Evolutionary conservation across 2,797 vertebrate genomes (phyloP).

Genomic region (Sebastes diaconus): DNA sequence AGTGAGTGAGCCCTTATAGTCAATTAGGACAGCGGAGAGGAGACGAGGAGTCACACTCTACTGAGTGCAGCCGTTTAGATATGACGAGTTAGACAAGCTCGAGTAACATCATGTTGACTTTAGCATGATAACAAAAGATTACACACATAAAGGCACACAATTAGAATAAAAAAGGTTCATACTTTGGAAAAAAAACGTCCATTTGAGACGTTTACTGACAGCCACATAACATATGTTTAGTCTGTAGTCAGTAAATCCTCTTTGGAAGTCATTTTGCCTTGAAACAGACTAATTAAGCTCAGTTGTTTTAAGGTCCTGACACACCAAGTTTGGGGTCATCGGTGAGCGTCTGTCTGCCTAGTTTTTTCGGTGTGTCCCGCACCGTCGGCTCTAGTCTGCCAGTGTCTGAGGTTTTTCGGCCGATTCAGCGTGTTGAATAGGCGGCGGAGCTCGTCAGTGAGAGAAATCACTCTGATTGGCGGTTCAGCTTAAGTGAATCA

Average conservation of each 20-base stretch:
- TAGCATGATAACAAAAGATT: neutral
- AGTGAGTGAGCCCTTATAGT: conserved; percentile 55
- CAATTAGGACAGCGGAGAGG: conserved; percentile 58
- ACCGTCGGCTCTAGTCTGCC: no score
- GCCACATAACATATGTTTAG: neutral
- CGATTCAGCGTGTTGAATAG: no score
- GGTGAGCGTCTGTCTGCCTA: no score
- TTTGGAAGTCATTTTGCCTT: neutral
- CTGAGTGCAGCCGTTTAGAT: conserved; percentile 2
- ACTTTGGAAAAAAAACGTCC: neutral
- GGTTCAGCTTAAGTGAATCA: no score
- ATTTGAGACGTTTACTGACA: neutral
- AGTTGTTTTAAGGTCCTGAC: neutral
- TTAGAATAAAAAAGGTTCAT: neutral
- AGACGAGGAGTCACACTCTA: conserved; percentile 44
- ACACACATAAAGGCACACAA: neutral
- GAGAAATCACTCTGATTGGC: no score
- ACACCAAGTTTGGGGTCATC: fast-evolving
- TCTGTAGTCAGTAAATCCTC: neutral
- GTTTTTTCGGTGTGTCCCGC: no score
- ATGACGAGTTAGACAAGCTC: neutral
- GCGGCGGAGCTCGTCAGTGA: no score
- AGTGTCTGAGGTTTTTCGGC: no score
- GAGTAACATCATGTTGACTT: neutral
- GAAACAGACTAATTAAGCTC: neutral